Evolutionary conservation across 2,113 vertebrate species (phyloP), one percentile per base, ranked within the genome.

Genomic region (Jaculus jaculus): DNA sequence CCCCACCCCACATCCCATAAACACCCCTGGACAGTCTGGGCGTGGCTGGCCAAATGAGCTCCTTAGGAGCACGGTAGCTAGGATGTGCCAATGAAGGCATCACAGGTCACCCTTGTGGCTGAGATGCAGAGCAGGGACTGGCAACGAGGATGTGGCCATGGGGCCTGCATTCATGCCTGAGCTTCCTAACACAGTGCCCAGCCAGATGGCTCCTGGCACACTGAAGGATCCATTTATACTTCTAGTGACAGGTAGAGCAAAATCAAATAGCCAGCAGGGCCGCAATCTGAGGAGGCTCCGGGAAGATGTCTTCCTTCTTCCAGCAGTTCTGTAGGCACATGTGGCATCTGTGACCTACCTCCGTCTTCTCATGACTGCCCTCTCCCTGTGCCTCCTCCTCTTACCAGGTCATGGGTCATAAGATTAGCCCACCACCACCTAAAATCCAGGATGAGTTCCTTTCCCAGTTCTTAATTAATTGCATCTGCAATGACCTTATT

Each of bases 321-420:
- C 68, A 39, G 37, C 34, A 16, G 0, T 2, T 42, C 39, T 54
- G 37, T 16, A 30, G 30, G 32, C 30, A n/a, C 2, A 6, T n/a
- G 2, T 20, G 0, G 39, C 30, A 68, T n/a, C 39, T 7, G 8
- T 20, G 1, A 2, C 3, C 39, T 30, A 9, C 5, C 11, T 3
- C 20, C 1, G 0, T 18, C 47, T 42, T 15, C 39, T 0, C 1
- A 1, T 0, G 10, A 17, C 54, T 7, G 2, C 7, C 71, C 39
- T 18, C 69, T 63, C 47, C 61, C 75, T 21, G 0, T 34, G 13
- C 28, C 58, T 47, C 42, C 8, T 47, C 42, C 8, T 65, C 61
- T 15, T 1, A 12, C 1, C 21, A 32, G 51, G 26, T 24, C 34
- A 54, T 54, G 54, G 54, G 15, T 54, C 54, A 54, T 12, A 12